Conservation (phyloP, 2,113 vertebrate genomes). For the Oryzias curvinotus region DNA sequence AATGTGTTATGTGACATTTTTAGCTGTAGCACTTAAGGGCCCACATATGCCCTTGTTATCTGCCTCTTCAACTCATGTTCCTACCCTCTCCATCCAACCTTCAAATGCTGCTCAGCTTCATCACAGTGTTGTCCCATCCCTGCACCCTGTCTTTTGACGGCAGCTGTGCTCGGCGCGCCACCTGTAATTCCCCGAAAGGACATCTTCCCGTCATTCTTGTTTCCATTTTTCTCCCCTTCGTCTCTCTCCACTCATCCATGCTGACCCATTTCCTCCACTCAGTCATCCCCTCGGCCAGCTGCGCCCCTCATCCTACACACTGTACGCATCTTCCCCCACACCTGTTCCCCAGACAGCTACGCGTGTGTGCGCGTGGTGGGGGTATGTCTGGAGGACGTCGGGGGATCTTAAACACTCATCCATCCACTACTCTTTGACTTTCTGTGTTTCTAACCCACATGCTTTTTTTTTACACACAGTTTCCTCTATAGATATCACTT, state of each 20-base stretch:
- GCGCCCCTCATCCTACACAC: slow-evolving; percentile 68
- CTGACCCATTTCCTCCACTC: slow-evolving; percentile 73
- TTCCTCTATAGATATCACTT: background rate
- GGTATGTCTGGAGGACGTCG: slow-evolving; percentile 22
- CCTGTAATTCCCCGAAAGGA: slow-evolving; percentile 71
- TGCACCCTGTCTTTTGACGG: slow-evolving; percentile 20
- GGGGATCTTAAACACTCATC: slow-evolving; percentile 46
- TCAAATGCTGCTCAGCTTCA: slow-evolving; percentile 28
- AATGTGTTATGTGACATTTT: too few relatives aligned
- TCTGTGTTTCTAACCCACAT: slow-evolving; percentile 19
- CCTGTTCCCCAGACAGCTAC: slow-evolving; percentile 48
- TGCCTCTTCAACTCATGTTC: background rate
- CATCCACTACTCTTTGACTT: slow-evolving; percentile 39
- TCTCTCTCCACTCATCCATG: slow-evolving; percentile 66
- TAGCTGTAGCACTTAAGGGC: too few relatives aligned
- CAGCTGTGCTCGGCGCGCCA: slow-evolving; percentile 59
- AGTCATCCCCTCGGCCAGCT: slow-evolving; percentile 68
- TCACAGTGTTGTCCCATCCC: slow-evolving; percentile 15
- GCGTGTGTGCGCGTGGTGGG: slow-evolving; percentile 12
- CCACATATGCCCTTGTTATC: background rate
- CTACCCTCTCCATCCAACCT: slow-evolving; percentile 24
- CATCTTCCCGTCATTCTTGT: slow-evolving; percentile 48
- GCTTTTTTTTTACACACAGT: background rate
- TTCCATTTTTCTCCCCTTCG: slow-evolving; percentile 51
- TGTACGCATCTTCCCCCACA: slow-evolving; percentile 58